Conservation (phyloP, 2,888 invertebrate species). For the Meteorus colon region DNA sequence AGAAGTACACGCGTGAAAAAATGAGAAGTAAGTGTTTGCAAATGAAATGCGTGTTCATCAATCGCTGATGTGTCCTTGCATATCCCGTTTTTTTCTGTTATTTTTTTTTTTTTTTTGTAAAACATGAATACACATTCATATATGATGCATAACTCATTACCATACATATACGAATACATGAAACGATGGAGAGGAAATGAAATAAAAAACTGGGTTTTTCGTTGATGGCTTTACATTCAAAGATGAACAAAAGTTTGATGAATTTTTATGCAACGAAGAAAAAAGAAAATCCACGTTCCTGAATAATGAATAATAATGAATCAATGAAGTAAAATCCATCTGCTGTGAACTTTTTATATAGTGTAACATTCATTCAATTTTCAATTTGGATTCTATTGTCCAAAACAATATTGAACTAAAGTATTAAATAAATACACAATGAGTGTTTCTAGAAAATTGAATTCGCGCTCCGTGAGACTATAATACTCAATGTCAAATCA, state of each 20-base stretch:
- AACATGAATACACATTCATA: not conserved
- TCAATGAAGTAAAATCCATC: too few species aligned
- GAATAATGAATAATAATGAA: too few species aligned
- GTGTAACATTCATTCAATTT: too few species aligned
- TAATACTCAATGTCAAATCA: too few species aligned
- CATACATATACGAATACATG: not conserved
- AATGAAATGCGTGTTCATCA: not conserved
- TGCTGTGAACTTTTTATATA: too few species aligned
- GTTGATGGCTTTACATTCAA: not conserved
- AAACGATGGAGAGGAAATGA: not conserved
- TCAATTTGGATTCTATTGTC: too few species aligned
- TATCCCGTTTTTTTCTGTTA: not conserved
- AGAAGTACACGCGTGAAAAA: constrained; percentile 27
- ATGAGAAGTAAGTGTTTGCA: constrained; percentile 31
- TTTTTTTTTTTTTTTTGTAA: not conserved
- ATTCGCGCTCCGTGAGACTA: too few species aligned
- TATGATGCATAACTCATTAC: not conserved
- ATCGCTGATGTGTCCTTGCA: not conserved
- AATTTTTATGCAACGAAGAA: not conserved
- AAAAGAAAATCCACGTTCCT: too few species aligned
- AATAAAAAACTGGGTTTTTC: not conserved
- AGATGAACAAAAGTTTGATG: not conserved
- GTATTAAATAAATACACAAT: too few species aligned
- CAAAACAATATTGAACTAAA: too few species aligned
- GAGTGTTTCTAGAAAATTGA: too few species aligned